Evolutionary conservation across 2,888 invertebrate genomes (phyloP), one percentile per base, ranked within the genome.

Genomic region (Theodoxus fluviatilis): DNA sequence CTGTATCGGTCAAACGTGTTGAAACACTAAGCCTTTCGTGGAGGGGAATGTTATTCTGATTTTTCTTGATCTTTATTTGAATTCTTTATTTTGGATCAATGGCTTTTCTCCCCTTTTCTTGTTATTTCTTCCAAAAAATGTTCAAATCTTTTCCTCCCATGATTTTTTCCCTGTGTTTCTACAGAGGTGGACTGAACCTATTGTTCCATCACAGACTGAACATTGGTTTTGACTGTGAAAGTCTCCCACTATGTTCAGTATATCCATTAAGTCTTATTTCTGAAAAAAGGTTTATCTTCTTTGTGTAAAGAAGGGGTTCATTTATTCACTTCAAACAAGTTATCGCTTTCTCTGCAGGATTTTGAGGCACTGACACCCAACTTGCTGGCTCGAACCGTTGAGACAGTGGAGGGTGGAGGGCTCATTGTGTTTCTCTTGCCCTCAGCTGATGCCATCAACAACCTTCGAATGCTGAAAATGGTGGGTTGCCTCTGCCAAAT

Each of bases 291-390:
- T 55, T 55, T 55, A n/a, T 55, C 15, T n/a, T 63, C 33, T 63
- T 37, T 35, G 22, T 63, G 37, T 25, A 33, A 15, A 63, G 33
- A 55, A 55, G n/a, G 7, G 25, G 9, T 55, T 55, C n/a, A n/a
- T 55, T 9, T 55, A 55, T 63, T 15, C 18, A 35, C 18, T 18
- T 3, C 25, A 4, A n/a, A 18, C 37, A 67, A 49, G 38, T 35
- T 52, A 33, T 31, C 15, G n/a, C 38, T 65, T 35, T 70, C 2
- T 69, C 76, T 78, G 1, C 87, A 94, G 92, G 97, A 98, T 86
- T 98, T 97, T 89, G 98, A 99, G 90, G 98, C 98, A 0, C 86
- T 99, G 0, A 98, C 98, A 1, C 98, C 99, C 0, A 99, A 99
- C 88, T 89, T 98, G 74, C 90, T 99, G 84, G 98, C 98, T 0